A percentile compares a stretch with the other conserved stretches of the same genome.
Evolutionary conservation across 1,140 invertebrate genomes (phyloP).

Genomic region (Megalonaias nervosa): DNA sequence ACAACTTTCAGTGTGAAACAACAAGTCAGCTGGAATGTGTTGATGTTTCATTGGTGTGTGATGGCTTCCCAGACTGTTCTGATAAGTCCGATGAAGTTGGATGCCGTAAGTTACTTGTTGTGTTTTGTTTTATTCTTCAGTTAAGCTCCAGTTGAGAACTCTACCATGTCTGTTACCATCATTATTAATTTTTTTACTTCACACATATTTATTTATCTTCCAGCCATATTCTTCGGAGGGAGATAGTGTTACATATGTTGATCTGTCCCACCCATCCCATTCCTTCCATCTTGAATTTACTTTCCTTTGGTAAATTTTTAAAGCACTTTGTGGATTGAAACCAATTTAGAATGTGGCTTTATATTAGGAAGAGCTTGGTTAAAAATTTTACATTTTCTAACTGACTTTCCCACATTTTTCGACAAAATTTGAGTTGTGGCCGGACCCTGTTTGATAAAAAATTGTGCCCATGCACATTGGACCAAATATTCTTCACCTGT

Average conservation of each 20-base stretch:
- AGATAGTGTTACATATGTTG: constrained; percentile 10
- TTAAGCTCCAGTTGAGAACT: background rate
- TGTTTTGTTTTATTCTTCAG: background rate
- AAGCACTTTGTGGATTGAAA: too few relatives aligned
- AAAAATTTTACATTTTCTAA: too few relatives aligned
- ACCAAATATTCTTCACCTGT: too few relatives aligned
- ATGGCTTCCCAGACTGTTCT: constrained; percentile 86
- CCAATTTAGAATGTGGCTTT: too few relatives aligned
- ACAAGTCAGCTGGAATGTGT: constrained; percentile 39
- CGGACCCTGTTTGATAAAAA: too few relatives aligned
- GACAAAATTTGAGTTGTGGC: too few relatives aligned
- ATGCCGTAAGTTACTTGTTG: constrained; percentile 78
- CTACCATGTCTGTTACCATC: background rate
- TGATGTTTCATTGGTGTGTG: constrained; percentile 75
- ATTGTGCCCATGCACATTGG: too few relatives aligned
- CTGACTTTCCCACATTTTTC: too few relatives aligned
- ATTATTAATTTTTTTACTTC: background rate
- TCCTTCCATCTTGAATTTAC: too few relatives aligned
- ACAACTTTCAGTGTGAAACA: constrained; percentile 30
- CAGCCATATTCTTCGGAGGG: constrained; percentile 9
- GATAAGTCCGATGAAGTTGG: constrained; percentile 92
- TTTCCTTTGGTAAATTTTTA: too few relatives aligned
- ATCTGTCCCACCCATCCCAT: too few relatives aligned
- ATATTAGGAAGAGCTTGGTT: too few relatives aligned
- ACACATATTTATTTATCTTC: background rate